phyloP scores from a whole-genome alignment of 1,140 invertebrate species.

The Sweltsa coloradensis region DNA sequence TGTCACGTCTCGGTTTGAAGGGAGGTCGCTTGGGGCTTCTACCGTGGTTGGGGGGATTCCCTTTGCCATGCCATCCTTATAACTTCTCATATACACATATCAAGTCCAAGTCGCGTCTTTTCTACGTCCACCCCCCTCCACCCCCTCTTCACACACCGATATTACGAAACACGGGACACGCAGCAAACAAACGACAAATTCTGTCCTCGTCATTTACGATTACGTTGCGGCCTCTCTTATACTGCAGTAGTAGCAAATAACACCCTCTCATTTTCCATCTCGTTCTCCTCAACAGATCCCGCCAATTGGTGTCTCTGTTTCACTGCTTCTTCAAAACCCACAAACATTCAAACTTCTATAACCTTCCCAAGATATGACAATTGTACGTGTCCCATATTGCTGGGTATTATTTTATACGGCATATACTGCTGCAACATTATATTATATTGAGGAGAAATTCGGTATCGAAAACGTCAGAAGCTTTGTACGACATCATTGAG shows the following conservation, averaged over 20 bases:
- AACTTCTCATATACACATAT: conserved; percentile 19
- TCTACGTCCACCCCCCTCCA: not conserved
- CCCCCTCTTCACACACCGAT: conserved; percentile 7
- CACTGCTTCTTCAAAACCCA: too few species aligned
- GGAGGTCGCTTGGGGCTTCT: conserved; percentile 11
- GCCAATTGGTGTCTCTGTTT: too few species aligned
- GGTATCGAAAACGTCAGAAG: conserved; percentile 4
- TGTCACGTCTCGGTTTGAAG: conserved; percentile 20
- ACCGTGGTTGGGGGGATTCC: conserved; percentile 4
- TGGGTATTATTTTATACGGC: conserved; percentile 10
- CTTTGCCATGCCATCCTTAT: conserved; percentile 15
- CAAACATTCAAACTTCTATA: too few species aligned
- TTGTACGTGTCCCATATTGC: conserved; percentile 3
- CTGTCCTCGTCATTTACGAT: conserved; percentile 17
- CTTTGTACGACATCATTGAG: too few species aligned
- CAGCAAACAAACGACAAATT: conserved; percentile 17
- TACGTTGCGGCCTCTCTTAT: conserved; percentile 7
- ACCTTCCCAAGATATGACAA: conserved; percentile 2
- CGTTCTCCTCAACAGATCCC: too few species aligned
- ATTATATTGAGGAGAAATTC: conserved; percentile 2
- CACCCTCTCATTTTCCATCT: not conserved
- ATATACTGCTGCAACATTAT: conserved; percentile 1
- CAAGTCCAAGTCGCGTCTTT: not conserved
- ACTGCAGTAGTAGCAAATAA: conserved; percentile 10
- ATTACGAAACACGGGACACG: conserved; percentile 14